These are phyloP conservation scores for Octopus bimaculoides DNA, from an alignment of 1,140 invertebrate genomes.

Conservation along the genomic window DNA sequence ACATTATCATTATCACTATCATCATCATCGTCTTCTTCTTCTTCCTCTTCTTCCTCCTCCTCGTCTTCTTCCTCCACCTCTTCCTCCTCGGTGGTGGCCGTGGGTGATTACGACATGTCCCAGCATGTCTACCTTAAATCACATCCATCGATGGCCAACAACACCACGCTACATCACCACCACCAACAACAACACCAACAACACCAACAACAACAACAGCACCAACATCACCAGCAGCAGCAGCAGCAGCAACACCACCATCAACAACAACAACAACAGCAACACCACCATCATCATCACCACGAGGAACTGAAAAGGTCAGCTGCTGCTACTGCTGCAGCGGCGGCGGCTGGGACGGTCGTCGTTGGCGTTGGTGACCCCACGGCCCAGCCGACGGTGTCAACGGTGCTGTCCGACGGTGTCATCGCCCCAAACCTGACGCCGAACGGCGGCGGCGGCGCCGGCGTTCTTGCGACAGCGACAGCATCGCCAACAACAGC, in stretches of 20 bases:
- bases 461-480: background rate
- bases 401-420: constrained; percentile 17
- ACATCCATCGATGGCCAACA: background rate
- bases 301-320: too few species aligned
- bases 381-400: too few species aligned
- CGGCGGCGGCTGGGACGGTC: background rate
- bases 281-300: too few species aligned
- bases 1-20: too few species aligned
- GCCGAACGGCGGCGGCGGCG: too few species aligned
- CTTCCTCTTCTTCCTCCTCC: background rate
- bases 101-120: background rate
- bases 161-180: too few species aligned
- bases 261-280: too few species aligned
- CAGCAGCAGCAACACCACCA: too few species aligned
- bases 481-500: background rate
- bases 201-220: too few species aligned
- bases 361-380: constrained; percentile 5
- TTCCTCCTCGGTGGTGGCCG: background rate
- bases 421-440: background rate
- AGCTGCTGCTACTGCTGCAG: background rate
- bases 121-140: background rate
- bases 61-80: background rate
- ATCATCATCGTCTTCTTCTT: background rate
- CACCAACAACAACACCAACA: too few species aligned
- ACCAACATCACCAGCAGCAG: too few species aligned